Percentiles rank a stretch among this genome's conserved stretches.
phyloP scores from a whole-genome alignment of 2,797 vertebrate genomes.

The Melanotaenia pygmaea region DNA sequence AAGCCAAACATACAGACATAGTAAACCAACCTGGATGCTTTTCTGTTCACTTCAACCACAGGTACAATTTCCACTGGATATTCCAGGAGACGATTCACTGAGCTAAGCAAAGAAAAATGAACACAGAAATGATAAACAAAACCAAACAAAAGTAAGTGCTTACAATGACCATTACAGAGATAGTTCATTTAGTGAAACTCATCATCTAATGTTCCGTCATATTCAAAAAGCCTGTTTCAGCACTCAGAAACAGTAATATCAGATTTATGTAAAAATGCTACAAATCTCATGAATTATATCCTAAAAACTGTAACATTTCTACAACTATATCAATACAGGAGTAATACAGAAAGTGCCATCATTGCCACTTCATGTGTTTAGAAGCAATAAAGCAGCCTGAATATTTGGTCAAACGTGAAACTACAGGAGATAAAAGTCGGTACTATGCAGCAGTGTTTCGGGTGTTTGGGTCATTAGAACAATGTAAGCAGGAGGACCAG shows the following conservation, averaged over 20 bases:
- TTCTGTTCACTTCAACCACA: constrained; percentile 9
- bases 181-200: constrained; percentile 23
- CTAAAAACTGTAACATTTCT: constrained; percentile 30
- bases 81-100: constrained; percentile 9
- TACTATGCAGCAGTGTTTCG: constrained; percentile 18
- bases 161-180: constrained; percentile 12
- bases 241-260: constrained; percentile 15
- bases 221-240: constrained; percentile 18
- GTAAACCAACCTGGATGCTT: constrained; percentile 5
- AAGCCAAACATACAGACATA: constrained; percentile 14
- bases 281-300: constrained; percentile 20
- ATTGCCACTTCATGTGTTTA: constrained; percentile 1
- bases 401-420: constrained; percentile 41
- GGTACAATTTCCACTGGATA: constrained; percentile 12
- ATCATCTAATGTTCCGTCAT: not conserved
- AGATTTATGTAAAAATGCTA: constrained; percentile 32
- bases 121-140: constrained; percentile 30
- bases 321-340: constrained; percentile 18
- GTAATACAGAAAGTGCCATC: constrained; percentile 27
- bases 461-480: constrained; percentile 7
- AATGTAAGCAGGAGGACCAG: not conserved
- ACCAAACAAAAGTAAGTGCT: constrained; percentile 17
- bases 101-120: constrained; percentile 30
- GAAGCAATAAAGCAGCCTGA: constrained; percentile 26
- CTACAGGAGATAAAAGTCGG: not conserved